Conservation (phyloP, 2,888 invertebrate species). For the Congeria kusceri region DNA sequence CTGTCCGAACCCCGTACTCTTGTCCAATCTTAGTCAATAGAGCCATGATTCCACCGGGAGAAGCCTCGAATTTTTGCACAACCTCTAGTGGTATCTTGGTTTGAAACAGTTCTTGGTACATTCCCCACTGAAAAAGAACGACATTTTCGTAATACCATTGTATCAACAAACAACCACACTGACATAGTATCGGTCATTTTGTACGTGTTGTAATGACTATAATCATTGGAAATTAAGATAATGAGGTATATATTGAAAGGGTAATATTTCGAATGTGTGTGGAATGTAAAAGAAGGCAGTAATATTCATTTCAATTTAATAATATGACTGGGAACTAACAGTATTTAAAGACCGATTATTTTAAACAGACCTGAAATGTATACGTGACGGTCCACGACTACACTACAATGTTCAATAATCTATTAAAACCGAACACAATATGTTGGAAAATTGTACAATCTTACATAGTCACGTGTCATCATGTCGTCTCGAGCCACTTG, state of each 20-base stretch:
- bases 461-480: slow-evolving; percentile 49
- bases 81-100: slow-evolving; percentile 38
- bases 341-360: too few relatives aligned
- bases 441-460: background rate
- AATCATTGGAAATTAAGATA: too few relatives aligned
- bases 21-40: slow-evolving; percentile 49
- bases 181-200: too few relatives aligned
- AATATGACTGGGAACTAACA: too few relatives aligned
- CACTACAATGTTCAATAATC: too few relatives aligned
- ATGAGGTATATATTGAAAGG: too few relatives aligned
- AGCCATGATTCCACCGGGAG: slow-evolving; percentile 49
- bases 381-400: too few relatives aligned
- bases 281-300: too few relatives aligned
- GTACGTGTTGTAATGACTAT: too few relatives aligned
- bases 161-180: background rate
- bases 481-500: slow-evolving; percentile 16
- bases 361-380: too few relatives aligned
- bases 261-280: too few relatives aligned
- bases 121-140: slow-evolving; percentile 39
- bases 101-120: slow-evolving; percentile 52
- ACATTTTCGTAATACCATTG: background rate
- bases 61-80: slow-evolving; percentile 42
- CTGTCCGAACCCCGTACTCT: slow-evolving; percentile 54
- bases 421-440: background rate
- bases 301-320: too few relatives aligned